Conservation (phyloP, 2,113 vertebrate species). For the Rhizomys pruinosus region DNA sequence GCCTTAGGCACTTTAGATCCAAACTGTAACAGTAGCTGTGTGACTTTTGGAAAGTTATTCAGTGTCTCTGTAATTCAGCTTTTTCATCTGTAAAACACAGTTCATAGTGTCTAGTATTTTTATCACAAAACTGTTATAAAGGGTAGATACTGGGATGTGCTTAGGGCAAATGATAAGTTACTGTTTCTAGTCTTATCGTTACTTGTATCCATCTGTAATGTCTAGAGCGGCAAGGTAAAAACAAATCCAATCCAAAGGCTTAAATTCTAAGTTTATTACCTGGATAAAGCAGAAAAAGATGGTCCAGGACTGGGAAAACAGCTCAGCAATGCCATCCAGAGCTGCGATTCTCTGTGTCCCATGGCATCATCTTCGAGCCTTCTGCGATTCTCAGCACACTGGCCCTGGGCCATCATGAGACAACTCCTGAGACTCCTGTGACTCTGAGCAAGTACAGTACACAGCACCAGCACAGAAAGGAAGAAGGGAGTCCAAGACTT, state of each 20-base stretch:
- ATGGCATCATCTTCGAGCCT: neutral
- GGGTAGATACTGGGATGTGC: neutral
- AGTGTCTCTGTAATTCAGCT: neutral
- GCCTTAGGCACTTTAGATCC: neutral
- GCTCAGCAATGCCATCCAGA: neutral
- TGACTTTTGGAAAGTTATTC: neutral
- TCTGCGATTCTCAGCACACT: neutral
- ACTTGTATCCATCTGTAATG: neutral
- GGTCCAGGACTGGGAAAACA: neutral
- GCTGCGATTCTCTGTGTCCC: neutral
- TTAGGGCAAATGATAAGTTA: neutral
- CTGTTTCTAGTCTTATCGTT: neutral
- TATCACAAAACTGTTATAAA: neutral
- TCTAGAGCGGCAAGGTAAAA: neutral
- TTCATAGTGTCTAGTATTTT: neutral
- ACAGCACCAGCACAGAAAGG: neutral
- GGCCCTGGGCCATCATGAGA: neutral
- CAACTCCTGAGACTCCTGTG: neutral
- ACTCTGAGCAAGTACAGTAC: neutral
- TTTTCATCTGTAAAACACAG: neutral
- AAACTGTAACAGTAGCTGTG: neutral
- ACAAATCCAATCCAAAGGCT: slow-evolving; percentile 3
- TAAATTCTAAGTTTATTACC: neutral
- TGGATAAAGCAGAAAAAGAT: neutral
- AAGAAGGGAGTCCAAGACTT: neutral